phyloP scores from a whole-genome alignment of 2,888 invertebrate species.

The Lissocephala sabroskyi region DNA sequence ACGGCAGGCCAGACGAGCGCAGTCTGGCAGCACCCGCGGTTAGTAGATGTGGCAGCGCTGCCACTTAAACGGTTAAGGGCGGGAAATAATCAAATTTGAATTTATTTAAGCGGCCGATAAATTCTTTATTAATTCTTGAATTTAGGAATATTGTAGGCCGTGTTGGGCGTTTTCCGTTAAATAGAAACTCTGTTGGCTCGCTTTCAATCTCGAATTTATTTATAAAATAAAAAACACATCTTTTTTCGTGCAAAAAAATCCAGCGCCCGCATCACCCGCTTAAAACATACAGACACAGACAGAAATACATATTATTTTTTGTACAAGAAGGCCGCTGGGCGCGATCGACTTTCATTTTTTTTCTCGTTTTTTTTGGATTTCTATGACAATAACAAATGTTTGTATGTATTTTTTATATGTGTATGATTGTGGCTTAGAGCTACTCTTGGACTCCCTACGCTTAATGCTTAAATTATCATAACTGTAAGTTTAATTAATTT shows the following conservation, averaged over 20 bases:
- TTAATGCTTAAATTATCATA: constrained; percentile 48
- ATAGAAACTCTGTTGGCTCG: background rate
- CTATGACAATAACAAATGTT: constrained; percentile 26
- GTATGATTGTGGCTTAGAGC: constrained; percentile 46
- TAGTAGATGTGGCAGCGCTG: too few species aligned
- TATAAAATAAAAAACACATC: constrained; percentile 60
- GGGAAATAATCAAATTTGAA: too few species aligned
- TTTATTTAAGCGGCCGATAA: too few species aligned
- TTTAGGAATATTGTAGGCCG: too few species aligned
- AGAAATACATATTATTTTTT: constrained; percentile 6
- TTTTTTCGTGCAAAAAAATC: constrained; percentile 52
- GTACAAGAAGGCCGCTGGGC: background rate
- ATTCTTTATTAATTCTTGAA: too few species aligned
- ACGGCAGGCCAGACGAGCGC: too few species aligned
- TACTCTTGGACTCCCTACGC: constrained; percentile 57
- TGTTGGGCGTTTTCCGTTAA: too few species aligned
- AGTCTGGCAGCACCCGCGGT: too few species aligned
- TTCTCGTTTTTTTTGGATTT: constrained; percentile 13
- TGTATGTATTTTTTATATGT: constrained; percentile 9
- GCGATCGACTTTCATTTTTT: background rate
- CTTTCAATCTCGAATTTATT: constrained; percentile 52
- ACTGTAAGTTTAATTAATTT: constrained; percentile 55
- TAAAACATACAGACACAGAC: background rate
- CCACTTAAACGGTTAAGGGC: too few species aligned
- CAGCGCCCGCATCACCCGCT: constrained; percentile 41